Evolutionary conservation across 2,797 vertebrate genomes (phyloP).

Genomic region (Falco peregrinus): DNA sequence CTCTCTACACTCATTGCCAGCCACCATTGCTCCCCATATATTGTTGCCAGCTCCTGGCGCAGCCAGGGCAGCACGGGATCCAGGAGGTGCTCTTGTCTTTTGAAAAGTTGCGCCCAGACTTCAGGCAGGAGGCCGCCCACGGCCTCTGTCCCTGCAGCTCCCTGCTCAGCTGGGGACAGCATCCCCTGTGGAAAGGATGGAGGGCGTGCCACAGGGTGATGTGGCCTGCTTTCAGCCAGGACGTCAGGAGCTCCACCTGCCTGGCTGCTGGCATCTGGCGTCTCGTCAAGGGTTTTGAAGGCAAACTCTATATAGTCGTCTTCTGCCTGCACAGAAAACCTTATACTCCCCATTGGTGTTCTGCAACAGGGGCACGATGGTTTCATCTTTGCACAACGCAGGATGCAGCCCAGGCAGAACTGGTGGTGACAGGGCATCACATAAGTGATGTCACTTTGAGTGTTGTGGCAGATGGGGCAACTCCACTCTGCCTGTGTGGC

Average conservation of each 20-base stretch:
- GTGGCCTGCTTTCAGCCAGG: too few relatives aligned
- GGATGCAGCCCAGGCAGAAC: neutral
- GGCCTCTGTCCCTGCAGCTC: rapidly evolving
- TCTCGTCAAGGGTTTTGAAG: too few relatives aligned
- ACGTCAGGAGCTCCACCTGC: rapidly evolving
- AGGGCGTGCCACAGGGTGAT: too few relatives aligned
- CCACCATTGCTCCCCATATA: too few relatives aligned
- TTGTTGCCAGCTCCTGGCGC: neutral
- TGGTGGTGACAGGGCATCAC: neutral
- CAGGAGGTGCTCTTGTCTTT: neutral
- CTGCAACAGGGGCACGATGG: neutral
- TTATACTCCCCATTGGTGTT: too few relatives aligned
- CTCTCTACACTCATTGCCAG: too few relatives aligned
- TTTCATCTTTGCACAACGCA: neutral
- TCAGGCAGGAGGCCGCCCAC: neutral
- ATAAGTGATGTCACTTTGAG: neutral
- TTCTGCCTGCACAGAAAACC: too few relatives aligned
- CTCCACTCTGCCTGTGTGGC: rapidly evolving
- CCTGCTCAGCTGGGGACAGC: too few relatives aligned
- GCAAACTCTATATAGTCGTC: too few relatives aligned
- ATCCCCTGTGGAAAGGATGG: too few relatives aligned
- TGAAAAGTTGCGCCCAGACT: neutral
- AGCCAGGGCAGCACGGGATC: neutral
- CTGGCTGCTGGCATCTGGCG: too few relatives aligned
- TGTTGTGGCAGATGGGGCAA: neutral